A percentile compares a stretch with the other conserved stretches of the same genome.
Conservation (phyloP, 2,888 invertebrate genomes). For the Eupeodes latifasciatus region DNA sequence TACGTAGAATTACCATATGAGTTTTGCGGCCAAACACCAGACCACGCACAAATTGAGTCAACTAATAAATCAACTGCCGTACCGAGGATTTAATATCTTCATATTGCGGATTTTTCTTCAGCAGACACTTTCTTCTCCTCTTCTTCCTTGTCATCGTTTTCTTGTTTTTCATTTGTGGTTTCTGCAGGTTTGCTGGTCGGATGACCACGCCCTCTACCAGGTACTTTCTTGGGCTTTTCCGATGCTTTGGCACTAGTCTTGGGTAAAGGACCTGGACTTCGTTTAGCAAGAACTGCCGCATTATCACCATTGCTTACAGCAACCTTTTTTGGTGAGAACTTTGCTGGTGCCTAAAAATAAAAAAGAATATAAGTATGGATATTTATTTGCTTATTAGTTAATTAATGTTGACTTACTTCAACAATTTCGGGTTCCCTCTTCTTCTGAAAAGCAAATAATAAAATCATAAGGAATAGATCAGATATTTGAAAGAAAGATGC, state of each 20-base stretch:
- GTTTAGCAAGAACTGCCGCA: constrained; percentile 53
- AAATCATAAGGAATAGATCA: too few species aligned
- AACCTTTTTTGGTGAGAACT: constrained; percentile 40
- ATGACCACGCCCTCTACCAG: constrained; percentile 66
- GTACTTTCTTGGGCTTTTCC: constrained; percentile 39
- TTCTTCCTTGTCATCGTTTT: constrained; percentile 48
- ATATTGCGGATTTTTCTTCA: too few species aligned
- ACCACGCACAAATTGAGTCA: too few species aligned
- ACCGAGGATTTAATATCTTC: too few species aligned
- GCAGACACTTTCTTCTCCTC: constrained; percentile 61
- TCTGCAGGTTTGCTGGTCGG: constrained; percentile 49
- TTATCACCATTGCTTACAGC: constrained; percentile 63
- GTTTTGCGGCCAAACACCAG: too few species aligned
- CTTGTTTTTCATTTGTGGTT: constrained; percentile 35
- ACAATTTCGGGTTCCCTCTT: constrained; percentile 54
- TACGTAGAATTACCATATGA: too few species aligned
- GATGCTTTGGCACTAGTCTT: constrained; percentile 7
- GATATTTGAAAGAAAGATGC: too few species aligned
- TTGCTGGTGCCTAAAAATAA: neutral
- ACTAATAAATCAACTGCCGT: too few species aligned
- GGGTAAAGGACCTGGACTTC: constrained; percentile 65
- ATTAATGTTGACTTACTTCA: constrained; percentile 51
- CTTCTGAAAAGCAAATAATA: too few species aligned
- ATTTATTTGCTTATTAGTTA: neutral
- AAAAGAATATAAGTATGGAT: neutral